Base-by-base conservation (phyloP, 2,797 vertebrate species). In the Channallabes apus region DNA sequence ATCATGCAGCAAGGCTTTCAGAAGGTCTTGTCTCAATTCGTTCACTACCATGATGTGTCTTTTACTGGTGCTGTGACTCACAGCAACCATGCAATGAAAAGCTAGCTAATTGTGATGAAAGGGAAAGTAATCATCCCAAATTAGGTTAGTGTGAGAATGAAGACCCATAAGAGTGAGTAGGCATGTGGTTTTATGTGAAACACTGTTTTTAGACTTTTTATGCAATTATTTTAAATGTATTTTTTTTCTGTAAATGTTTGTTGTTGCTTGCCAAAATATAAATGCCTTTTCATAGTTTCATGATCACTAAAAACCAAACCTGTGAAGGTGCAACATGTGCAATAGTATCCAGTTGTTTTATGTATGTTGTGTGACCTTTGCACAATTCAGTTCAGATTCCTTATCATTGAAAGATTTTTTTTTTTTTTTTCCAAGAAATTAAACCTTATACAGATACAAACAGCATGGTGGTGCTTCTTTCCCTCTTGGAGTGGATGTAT, bases 241-340 rank as follows among this genome's bases (percentile, higher is more conserved):
- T 93, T 92, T 41, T 87, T 85, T 92, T 91, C 91, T 95, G 95
- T 93, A 95, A 94, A 95, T 91, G 88, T 90, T 73, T 78, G 78
- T 81, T 92, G 86, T 88, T 89, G 91, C 75, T 79, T 67, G 90
- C 91, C 75, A 58, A 91, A 92, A 90, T 93, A 86, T 90, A 87
- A 75, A 86, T 72, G 82, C 83, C 15, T 86, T 24, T 86, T 54
- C 86, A 51, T 35, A 2, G 6, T 32, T 91, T 91, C 91, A 91
- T 91, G 91, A 92, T 91, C 91, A 90, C 94, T 92, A 90, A 9
- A 51, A 59, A 58, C 8, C 9, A 94, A 95, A 89, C 91, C 51
- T 79, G 79, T 85, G 82, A 85, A 87, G 75, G 59, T 68, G 4
- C 29, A 68, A 32, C 24, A 24, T n/a, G 62, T 80, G 68, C 22